Evolutionary conservation across 30 jellyfish, hydroid and myxozoan species (phyloP).

Genomic region (Aurelia aurita): DNA sequence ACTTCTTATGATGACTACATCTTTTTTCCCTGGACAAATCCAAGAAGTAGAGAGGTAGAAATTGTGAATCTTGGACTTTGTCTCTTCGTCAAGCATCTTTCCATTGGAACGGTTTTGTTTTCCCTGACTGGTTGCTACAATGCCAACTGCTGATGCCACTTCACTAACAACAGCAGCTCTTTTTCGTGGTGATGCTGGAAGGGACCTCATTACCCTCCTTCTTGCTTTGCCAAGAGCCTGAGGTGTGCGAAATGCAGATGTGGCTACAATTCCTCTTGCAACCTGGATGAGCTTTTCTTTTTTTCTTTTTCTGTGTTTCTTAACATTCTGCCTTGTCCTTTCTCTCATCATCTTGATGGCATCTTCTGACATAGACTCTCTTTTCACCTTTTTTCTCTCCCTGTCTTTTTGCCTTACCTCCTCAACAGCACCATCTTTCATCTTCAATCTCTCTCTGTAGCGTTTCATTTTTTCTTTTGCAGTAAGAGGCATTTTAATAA

Average conservation of each 20-base stretch:
- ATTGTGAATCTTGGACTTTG: conserved; percentile 5
- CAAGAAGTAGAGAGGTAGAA: conserved; percentile 6
- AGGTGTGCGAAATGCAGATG: conserved; percentile 11
- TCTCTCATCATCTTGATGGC: conserved; percentile 18
- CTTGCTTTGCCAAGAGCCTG: conserved; percentile 19
- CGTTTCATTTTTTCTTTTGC: conserved; percentile 15
- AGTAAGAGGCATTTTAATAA: conserved; percentile 8
- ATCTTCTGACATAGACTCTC: conserved; percentile 11
- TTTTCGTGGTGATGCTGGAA: conserved; percentile 7
- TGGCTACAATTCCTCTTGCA: conserved; percentile 17
- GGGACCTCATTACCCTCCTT: conserved; percentile 13
- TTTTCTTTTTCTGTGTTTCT: conserved; percentile 3
- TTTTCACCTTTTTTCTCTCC: not conserved
- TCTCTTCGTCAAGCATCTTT: conserved; percentile 8
- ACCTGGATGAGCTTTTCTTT: not conserved
- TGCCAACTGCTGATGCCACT: conserved; percentile 10
- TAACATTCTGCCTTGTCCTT: conserved; percentile 18
- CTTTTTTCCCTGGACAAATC: conserved; percentile 18
- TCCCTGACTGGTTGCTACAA: not conserved
- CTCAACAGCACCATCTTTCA: conserved; percentile 9
- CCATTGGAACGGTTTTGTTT: not conserved
- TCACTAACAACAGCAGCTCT: conserved; percentile 13
- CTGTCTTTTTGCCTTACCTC: conserved; percentile 13
- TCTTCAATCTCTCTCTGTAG: conserved; percentile 8
- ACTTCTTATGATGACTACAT: conserved; percentile 9